These are phyloP conservation scores for Drosophila prolongata DNA, from an alignment of 2,888 invertebrate genomes.

Conservation along the genomic window DNA sequence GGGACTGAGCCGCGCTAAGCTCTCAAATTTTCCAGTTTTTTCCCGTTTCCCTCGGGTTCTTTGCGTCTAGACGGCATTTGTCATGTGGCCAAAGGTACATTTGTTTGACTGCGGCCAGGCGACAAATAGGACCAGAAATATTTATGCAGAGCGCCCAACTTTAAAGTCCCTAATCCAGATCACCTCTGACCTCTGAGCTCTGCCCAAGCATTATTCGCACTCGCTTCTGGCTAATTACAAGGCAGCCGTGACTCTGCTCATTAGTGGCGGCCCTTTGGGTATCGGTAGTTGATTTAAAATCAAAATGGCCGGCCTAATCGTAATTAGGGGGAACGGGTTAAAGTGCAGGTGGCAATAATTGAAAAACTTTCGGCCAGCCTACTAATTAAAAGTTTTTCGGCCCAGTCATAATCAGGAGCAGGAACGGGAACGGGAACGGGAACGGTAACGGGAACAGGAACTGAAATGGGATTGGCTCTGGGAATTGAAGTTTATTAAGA, in stretches of 20 bases:
- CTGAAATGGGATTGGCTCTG: slow-evolving; percentile 31
- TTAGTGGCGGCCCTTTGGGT: slow-evolving; percentile 48
- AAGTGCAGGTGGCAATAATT: slow-evolving; percentile 74
- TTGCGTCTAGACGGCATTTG: slow-evolving; percentile 71
- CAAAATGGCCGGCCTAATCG: slow-evolving; percentile 54
- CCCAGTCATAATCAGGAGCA: slow-evolving; percentile 38
- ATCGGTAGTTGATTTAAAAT: slow-evolving; percentile 73
- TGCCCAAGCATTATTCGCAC: slow-evolving; percentile 57
- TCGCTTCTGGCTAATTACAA: slow-evolving; percentile 59
- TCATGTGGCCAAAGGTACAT: slow-evolving; percentile 66
- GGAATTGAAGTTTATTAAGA: slow-evolving; percentile 61
- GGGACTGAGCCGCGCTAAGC: slow-evolving; percentile 52
- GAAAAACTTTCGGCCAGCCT: slow-evolving; percentile 71
- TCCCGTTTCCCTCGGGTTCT: slow-evolving; percentile 18
- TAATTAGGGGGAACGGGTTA: slow-evolving; percentile 24
- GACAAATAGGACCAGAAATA: slow-evolving; percentile 41
- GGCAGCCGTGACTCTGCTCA: slow-evolving; percentile 37
- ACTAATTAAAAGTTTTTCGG: slow-evolving; percentile 74
- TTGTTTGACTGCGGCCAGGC: slow-evolving; percentile 43
- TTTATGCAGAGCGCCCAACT: slow-evolving; percentile 32
- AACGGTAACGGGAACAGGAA: not conserved
- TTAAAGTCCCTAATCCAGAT: slow-evolving; percentile 60
- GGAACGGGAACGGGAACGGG: not conserved
- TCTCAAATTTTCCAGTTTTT: slow-evolving; percentile 10
- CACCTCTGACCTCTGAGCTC: slow-evolving; percentile 54